Evolutionary conservation across 2,888 invertebrate genomes (phyloP).

Genomic region (Hydroisotoma schaefferi): DNA sequence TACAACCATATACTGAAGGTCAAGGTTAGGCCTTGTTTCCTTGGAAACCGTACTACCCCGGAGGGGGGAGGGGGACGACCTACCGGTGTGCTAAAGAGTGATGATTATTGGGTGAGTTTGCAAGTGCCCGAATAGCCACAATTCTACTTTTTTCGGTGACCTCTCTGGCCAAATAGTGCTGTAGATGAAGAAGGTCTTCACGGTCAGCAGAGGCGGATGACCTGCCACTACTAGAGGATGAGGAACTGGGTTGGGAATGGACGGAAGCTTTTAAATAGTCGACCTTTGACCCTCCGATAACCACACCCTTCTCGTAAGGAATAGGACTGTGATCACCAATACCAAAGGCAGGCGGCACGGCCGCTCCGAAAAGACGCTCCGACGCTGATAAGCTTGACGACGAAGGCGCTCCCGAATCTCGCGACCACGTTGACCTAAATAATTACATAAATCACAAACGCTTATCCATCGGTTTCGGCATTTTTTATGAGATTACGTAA

Average conservation of each 20-base stretch:
- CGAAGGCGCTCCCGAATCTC: neutral
- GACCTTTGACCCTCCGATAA: constrained; percentile 14
- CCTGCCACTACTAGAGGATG: constrained; percentile 37
- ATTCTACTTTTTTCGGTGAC: constrained; percentile 46
- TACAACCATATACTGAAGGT: no score
- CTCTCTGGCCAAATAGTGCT: constrained; percentile 46
- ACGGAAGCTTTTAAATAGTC: constrained; percentile 14
- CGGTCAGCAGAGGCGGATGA: constrained; percentile 44
- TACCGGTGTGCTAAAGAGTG: constrained; percentile 25
- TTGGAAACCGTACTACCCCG: no score
- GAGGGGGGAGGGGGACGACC: no score
- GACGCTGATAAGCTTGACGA: constrained; percentile 17
- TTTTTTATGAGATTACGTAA: neutral
- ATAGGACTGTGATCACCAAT: constrained; percentile 14
- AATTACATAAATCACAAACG: neutral
- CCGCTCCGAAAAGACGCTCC: constrained; percentile 30
- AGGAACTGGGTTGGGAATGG: constrained; percentile 18
- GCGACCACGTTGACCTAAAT: neutral
- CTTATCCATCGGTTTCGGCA: neutral
- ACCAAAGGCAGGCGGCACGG: constrained; percentile 19
- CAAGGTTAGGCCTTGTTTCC: no score
- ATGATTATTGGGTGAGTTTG: constrained; percentile 36
- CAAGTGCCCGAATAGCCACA: constrained; percentile 44
- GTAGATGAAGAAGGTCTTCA: constrained; percentile 46
- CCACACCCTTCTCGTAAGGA: constrained; percentile 16